A percentile compares a stretch with the other conserved stretches of the same genome.
Conservation (phyloP, 2,113 vertebrate genomes). For the Grammomys dolichurus region DNA sequence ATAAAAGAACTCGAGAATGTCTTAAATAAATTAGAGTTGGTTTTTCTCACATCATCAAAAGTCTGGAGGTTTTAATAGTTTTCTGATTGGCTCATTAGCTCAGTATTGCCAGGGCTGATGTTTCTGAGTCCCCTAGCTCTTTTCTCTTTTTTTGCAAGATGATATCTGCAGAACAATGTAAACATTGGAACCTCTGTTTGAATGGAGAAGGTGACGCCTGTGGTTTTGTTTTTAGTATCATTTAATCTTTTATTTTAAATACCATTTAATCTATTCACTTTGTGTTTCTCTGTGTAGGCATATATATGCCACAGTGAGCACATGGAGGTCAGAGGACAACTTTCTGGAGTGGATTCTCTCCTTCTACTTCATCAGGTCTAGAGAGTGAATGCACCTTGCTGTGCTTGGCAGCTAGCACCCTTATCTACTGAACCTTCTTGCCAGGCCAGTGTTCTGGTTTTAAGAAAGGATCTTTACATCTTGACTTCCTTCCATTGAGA, state of each 20-base stretch:
- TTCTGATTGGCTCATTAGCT: conserved; percentile 7
- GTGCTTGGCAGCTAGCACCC: too few relatives aligned
- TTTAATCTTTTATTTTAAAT: background rate
- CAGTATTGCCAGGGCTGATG: background rate
- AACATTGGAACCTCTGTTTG: background rate
- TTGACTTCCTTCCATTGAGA: background rate
- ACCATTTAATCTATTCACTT: background rate
- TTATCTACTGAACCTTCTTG: background rate
- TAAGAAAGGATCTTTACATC: background rate
- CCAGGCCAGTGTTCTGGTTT: background rate
- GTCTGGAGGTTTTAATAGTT: background rate
- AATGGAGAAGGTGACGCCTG: background rate
- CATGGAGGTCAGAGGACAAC: background rate
- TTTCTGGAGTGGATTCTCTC: background rate
- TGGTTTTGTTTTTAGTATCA: background rate
- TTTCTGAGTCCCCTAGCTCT: background rate
- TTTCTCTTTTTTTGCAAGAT: background rate
- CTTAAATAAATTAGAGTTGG: conserved; percentile 9
- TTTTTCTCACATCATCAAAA: conserved; percentile 49
- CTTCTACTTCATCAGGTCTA: too few relatives aligned
- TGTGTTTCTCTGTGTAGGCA: background rate
- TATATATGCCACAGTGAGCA: background rate
- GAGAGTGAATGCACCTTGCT: background rate
- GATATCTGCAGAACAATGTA: background rate
- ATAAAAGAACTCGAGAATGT: background rate